Conservation (phyloP, 2,888 invertebrate genomes). For the Atrina japonica region DNA sequence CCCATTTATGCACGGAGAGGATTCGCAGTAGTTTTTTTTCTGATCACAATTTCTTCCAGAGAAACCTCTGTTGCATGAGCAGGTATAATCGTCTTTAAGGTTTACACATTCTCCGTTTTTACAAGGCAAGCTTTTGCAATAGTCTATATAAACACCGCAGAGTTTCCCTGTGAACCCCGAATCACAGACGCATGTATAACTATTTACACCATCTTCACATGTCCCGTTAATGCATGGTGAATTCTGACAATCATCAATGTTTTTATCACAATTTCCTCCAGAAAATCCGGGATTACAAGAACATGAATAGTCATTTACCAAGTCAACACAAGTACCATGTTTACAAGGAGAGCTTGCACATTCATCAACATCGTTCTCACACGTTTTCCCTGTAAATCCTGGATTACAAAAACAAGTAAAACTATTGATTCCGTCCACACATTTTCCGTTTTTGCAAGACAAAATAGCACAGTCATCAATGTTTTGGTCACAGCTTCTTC, state of each 20-base stretch:
- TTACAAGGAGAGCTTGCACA: constrained; percentile 83
- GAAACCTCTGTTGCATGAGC: too few relatives aligned
- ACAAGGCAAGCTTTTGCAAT: constrained; percentile 7
- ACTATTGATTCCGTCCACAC: constrained; percentile 2
- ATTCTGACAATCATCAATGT: background rate
- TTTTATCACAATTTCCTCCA: constrained; percentile 7
- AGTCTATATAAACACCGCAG: constrained; percentile 17
- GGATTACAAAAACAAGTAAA: constrained; percentile 84
- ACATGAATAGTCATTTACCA: constrained; percentile 50
- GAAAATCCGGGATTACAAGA: background rate
- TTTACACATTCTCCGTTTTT: too few relatives aligned
- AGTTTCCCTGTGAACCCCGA: constrained; percentile 5
- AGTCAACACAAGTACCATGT: constrained; percentile 57
- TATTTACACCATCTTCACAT: background rate
- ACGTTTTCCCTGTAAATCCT: constrained; percentile 89
- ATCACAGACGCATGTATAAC: constrained; percentile 9
- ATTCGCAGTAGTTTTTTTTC: too few relatives aligned
- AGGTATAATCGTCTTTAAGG: too few relatives aligned
- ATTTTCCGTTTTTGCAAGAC: constrained; percentile 9
- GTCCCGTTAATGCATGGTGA: constrained; percentile 22
- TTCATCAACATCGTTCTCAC: constrained; percentile 83
- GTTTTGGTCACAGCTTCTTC: constrained; percentile 92
- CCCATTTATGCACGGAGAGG: too few relatives aligned
- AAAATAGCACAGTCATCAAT: constrained; percentile 87
- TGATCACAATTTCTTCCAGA: too few relatives aligned